Evolutionary conservation across 2,888 invertebrate species (phyloP), one percentile per base, ranked within the genome.

Genomic region (Chrysolina haemoptera): DNA sequence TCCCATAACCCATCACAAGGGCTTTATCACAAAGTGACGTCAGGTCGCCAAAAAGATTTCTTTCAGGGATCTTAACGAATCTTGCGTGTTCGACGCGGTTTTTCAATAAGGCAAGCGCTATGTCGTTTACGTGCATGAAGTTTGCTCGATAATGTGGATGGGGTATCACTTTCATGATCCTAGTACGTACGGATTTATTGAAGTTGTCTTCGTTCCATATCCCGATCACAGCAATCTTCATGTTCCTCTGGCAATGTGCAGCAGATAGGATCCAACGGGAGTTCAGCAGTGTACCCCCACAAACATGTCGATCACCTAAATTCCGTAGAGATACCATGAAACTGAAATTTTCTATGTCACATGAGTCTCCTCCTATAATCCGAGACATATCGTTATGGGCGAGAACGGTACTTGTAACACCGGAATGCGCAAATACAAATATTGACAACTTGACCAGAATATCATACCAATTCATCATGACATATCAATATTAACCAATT

Each of bases 231-330:
- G 66, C 66, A 18, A 50, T 35, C 50, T 27, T 27, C 27, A 27
- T 16, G 27, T 1, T 16, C n/a, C n/a, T 27, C n/a, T 66, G n/a
- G 50, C 66, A 66, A 10, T 66, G 66, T 5, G 66, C 66, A 10
- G 66, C 66, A n/a, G 66, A 27, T 8, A 66, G 50, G 16, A 66
- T 35, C 66, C 66, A 66, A 6, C 50, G 48, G 1, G 50, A 35
- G 66, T 18, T 66, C 16, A 66, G 8, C 27, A 66, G 50, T 11
- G 66, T 27, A 22, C 66, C 66, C 1, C 48, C 66, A 35, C 66
- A 66, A 11, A 10, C 6, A 27, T 65, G 65, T 3, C 8, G 1
- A 22, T 27, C 22, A 1, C 6, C n/a, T 9, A 22, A 8, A 5
- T 20, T 22, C 9, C 48, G 65, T 18, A 65, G 48, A 16, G 46